A percentile compares a stretch with the other conserved stretches of the same genome.
phyloP scores from a whole-genome alignment of 2,797 vertebrate species.

The Botia kubotai region DNA sequence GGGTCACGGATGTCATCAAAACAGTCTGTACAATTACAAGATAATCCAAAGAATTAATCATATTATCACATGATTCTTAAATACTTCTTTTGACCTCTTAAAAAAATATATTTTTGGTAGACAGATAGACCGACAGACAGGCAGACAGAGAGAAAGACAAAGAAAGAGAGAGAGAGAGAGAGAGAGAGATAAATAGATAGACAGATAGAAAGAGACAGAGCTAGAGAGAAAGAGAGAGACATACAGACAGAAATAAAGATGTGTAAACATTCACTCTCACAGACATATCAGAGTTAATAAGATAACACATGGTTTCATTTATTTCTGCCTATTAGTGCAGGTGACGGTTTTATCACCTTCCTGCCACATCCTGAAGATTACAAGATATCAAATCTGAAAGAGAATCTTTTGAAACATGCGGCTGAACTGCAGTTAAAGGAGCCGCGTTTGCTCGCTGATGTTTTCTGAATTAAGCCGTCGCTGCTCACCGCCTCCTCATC shows the following conservation, averaged over 20 bases:
- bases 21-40: neutral
- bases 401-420: constrained; percentile 42
- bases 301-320: constrained; percentile 43
- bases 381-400: constrained; percentile 29
- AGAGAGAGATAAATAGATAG: no score
- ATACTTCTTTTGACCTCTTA: no score
- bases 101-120: no score
- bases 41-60: no score
- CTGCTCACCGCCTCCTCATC: neutral
- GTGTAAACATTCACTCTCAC: neutral
- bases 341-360: constrained; percentile 11
- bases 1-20: neutral
- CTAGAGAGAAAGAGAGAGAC: no score
- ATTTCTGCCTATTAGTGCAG: constrained; percentile 26
- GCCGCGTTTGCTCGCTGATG: constrained; percentile 10
- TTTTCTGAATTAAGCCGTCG: neutral
- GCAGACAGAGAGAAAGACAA: no score
- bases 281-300: constrained; percentile 33
- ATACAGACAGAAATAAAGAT: neutral
- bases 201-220: no score
- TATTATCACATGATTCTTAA: no score
- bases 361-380: constrained; percentile 26
- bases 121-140: no score
- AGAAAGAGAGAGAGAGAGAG: no score
- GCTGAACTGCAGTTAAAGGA: constrained; percentile 38